Evolutionary conservation across 1,140 invertebrate genomes (phyloP).

Genomic region (Andrena cerasifolii): DNA sequence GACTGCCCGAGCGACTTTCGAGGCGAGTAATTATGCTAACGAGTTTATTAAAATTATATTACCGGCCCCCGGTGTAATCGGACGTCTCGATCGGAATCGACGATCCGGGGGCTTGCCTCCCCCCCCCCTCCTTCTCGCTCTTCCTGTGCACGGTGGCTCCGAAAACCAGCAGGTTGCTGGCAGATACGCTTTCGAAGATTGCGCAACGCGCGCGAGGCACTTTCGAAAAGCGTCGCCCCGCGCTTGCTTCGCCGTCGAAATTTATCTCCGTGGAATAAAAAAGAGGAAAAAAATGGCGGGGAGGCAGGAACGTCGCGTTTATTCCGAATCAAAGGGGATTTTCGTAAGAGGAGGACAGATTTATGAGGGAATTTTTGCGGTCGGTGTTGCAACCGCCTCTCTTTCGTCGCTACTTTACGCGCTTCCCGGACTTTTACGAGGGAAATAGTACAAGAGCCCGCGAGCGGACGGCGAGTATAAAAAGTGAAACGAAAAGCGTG

Average conservation of each 20-base stretch:
- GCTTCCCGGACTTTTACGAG: not conserved
- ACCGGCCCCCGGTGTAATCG: not conserved
- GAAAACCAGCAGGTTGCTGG: constrained; percentile 7
- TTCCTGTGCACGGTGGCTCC: too few relatives aligned
- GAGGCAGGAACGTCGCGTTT: not conserved
- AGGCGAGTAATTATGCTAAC: constrained; percentile 25
- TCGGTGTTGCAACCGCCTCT: not conserved
- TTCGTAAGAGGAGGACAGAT: not conserved
- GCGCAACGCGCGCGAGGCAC: constrained; percentile 5
- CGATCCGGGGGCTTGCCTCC: not conserved
- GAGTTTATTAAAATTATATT: constrained; percentile 52
- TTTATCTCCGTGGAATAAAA: constrained; percentile 19
- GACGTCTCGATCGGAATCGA: not conserved
- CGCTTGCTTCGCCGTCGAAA: constrained; percentile 5
- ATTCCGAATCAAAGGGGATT: not conserved
- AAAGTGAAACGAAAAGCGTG: not conserved
- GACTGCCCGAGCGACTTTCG: not conserved
- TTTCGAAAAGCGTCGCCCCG: constrained; percentile 16
- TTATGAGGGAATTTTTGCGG: constrained; percentile 5
- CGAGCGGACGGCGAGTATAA: not conserved
- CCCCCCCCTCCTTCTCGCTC: not conserved
- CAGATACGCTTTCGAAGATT: constrained; percentile 13
- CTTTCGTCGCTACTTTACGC: not conserved
- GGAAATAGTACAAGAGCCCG: not conserved
- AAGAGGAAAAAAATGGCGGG: too few relatives aligned